phyloP scores from a whole-genome alignment of 92 coral and sea anemone genomes.

The Porites cylindrica region DNA sequence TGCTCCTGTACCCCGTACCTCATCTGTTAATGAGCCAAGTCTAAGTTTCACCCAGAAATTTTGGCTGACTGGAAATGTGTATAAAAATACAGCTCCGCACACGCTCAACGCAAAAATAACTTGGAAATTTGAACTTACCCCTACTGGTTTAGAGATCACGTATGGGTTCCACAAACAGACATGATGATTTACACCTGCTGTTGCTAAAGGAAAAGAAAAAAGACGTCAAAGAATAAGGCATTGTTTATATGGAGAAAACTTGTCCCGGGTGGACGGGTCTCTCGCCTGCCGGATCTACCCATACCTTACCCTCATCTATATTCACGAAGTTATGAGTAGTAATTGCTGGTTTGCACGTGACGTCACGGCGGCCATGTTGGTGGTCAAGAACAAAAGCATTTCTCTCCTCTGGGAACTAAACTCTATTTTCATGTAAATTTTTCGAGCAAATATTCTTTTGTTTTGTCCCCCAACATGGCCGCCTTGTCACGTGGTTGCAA shows the following conservation, averaged over 20 bases:
- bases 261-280: too few relatives aligned
- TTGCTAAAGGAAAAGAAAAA: slow-evolving; percentile 67
- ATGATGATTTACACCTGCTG: slow-evolving; percentile 99
- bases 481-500: too few relatives aligned
- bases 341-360: too few relatives aligned
- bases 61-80: not conserved
- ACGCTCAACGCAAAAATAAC: not conserved
- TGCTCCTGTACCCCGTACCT: not conserved
- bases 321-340: too few relatives aligned
- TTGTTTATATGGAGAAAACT: not conserved
- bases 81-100: not conserved
- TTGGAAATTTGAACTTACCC: slow-evolving; percentile 63
- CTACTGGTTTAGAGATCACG: slow-evolving; percentile 97
- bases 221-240: not conserved
- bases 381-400: too few relatives aligned
- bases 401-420: too few relatives aligned
- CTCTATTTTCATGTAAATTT: too few relatives aligned
- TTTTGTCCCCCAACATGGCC: too few relatives aligned
- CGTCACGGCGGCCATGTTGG: too few relatives aligned
- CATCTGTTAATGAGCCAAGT: not conserved
- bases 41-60: not conserved
- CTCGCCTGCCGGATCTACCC: too few relatives aligned
- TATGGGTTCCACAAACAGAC: slow-evolving; percentile 98
- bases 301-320: too few relatives aligned
- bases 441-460: too few relatives aligned